phyloP scores from a whole-genome alignment of 2,113 vertebrate species.

The Chunga burmeisteri region DNA sequence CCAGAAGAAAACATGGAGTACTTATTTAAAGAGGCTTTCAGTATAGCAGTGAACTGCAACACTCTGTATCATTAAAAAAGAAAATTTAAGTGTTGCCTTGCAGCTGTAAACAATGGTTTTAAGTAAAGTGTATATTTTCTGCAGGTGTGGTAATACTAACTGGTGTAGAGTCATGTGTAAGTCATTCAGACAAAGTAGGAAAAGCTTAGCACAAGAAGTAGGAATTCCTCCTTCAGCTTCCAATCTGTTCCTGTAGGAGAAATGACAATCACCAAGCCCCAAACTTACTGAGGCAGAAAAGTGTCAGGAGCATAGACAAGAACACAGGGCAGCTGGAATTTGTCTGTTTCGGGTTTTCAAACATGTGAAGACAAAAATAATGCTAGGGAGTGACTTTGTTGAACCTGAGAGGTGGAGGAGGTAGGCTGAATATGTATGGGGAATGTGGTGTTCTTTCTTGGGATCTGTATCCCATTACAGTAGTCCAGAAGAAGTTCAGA shows the following conservation, averaged over 20 bases:
- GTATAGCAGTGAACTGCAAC: not conserved
- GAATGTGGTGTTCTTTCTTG: not conserved
- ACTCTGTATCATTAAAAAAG: not conserved
- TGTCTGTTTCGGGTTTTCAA: not conserved
- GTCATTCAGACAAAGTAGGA: not conserved
- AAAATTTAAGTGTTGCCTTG: not conserved
- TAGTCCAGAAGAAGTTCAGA: not conserved
- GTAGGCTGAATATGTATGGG: not conserved
- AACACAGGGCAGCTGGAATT: not conserved
- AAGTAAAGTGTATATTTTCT: not conserved
- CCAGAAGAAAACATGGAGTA: not conserved
- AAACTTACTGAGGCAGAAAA: not conserved
- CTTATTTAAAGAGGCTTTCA: not conserved
- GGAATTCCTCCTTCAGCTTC: not conserved
- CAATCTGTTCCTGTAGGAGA: constrained; percentile 4
- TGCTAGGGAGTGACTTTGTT: not conserved
- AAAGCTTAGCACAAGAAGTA: not conserved
- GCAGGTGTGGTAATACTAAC: not conserved
- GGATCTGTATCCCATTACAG: not conserved
- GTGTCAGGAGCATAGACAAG: not conserved
- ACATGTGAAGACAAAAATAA: not conserved
- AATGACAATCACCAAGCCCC: not conserved
- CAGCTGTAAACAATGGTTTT: not conserved
- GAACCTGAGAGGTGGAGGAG: not conserved
- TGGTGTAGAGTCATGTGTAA: not conserved